Percentiles rank a stretch among this genome's conserved stretches.
Evolutionary conservation across 2,888 invertebrate species (phyloP).

Genomic region (Petrolisthes cinctipes): DNA sequence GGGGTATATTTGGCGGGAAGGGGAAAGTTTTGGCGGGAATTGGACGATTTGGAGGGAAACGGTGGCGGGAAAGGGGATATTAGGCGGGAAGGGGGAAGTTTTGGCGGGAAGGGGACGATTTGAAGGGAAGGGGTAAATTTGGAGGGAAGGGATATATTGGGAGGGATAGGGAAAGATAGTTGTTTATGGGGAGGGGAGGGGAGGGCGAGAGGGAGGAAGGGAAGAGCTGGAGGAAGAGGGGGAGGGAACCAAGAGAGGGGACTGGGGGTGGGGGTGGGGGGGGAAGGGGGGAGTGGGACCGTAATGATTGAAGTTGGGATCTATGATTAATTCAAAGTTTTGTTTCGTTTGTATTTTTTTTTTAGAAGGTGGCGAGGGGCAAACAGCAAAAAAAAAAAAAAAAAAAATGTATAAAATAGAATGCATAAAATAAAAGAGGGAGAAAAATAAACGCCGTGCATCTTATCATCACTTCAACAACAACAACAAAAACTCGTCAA

Average conservation of each 20-base stretch:
- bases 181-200: background rate
- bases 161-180: background rate
- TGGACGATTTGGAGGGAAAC: background rate
- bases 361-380: background rate
- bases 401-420: background rate
- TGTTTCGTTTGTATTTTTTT: background rate
- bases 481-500: background rate
- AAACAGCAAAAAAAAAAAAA: background rate
- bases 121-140: background rate
- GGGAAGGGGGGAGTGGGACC: background rate
- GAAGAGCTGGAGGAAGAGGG: background rate
- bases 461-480: background rate
- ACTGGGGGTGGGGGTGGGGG: background rate
- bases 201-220: background rate
- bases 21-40: background rate
- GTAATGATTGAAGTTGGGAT: background rate
- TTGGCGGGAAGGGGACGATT: background rate
- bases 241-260: background rate
- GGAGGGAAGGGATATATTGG: background rate
- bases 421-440: conserved; percentile 1
- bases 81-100: background rate
- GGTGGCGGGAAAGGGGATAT: background rate
- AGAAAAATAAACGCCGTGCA: background rate
- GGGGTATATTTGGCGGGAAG: background rate
- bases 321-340: background rate